Evolutionary conservation across 2,797 vertebrate genomes (phyloP), one percentile per base, ranked within the genome.

Genomic region (Chloroceryle inda): DNA sequence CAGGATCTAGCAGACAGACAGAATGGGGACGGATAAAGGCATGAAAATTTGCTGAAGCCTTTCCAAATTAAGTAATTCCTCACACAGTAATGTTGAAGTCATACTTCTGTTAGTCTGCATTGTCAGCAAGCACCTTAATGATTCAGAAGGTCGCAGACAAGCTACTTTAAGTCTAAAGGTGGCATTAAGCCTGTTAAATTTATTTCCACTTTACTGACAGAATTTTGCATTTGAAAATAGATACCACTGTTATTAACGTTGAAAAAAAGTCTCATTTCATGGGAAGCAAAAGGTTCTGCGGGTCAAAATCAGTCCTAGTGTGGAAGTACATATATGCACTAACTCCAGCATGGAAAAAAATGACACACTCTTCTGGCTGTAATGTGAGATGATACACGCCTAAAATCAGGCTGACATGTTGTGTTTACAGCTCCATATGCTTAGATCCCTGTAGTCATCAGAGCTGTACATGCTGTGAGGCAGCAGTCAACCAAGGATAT

Each of bases 61-160:
- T 89, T 95, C 62, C 87, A 91, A 94, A 95, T 50, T n/a, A 68
- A 88, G 72, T 73, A 88, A 93, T 91, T 93, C 64, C 37, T 95
- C 75, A 71, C 68, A 59, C 35, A 18, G 47, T 9, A 49, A 22
- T 62, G 73, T 73, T 90, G 80, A 88, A 95, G 58, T 68, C 68
- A 38, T 73, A 18, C 22, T 45, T 55, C 73, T 62, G 21, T 53
- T 93, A 63, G 82, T 45, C 76, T 92, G 82, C 88, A 45, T 49
- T 96, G 79, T 88, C 91, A 95, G 92, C 94, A 96, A 95, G 90
- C 91, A 96, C 88, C 88, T 94, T 93, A 92, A 96, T 71, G 82
- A 72, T 55, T 78, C 53, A 80, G 74, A 47, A 87, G 61, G 79
- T 59, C 88, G 63, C 61, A 89, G 86, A 40, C 33, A 94, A 91